Percentiles rank a stretch among this genome's conserved stretches.
These are phyloP conservation scores for Noctua janthe DNA, from an alignment of 2,888 invertebrate genomes.

Conservation along the genomic window DNA sequence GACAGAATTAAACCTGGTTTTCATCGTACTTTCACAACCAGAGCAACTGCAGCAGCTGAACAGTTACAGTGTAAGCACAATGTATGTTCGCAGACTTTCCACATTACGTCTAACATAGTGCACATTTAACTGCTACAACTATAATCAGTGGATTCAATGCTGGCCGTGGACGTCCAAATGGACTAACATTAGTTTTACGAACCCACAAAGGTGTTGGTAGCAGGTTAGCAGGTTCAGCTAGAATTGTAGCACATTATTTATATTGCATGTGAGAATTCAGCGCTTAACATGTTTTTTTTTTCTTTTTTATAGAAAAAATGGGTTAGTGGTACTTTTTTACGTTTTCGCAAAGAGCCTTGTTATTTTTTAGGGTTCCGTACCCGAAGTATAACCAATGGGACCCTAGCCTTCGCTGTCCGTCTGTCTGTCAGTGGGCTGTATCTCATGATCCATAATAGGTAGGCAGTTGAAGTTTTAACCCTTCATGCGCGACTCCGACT, in stretches of 20 bases:
- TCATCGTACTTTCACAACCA: neutral
- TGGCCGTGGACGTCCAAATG: slow-evolving; percentile 56
- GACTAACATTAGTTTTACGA: slow-evolving; percentile 59
- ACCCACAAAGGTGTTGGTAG: slow-evolving; percentile 58
- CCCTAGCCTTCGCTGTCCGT: too few species aligned
- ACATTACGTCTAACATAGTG: slow-evolving; percentile 50
- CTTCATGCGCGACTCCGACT: too few species aligned
- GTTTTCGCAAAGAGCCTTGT: neutral
- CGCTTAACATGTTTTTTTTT: neutral
- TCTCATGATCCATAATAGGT: too few species aligned
- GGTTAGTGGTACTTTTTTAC: neutral
- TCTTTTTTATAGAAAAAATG: neutral
- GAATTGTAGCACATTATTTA: slow-evolving; percentile 59
- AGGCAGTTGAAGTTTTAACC: too few species aligned
- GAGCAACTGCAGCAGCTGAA: neutral
- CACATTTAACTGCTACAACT: slow-evolving; percentile 51
- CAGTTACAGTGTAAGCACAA: slow-evolving; percentile 26
- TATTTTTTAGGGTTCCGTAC: neutral
- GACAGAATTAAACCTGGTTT: slow-evolving; percentile 19
- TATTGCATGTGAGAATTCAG: slow-evolving; percentile 39
- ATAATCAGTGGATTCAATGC: slow-evolving; percentile 59
- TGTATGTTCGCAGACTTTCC: slow-evolving; percentile 42
- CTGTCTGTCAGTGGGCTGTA: too few species aligned
- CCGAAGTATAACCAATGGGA: too few species aligned
- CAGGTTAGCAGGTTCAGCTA: slow-evolving; percentile 33